These are phyloP conservation scores for Eretmocerus hayati DNA, from an alignment of 2,888 invertebrate genomes.

Conservation along the genomic window DNA sequence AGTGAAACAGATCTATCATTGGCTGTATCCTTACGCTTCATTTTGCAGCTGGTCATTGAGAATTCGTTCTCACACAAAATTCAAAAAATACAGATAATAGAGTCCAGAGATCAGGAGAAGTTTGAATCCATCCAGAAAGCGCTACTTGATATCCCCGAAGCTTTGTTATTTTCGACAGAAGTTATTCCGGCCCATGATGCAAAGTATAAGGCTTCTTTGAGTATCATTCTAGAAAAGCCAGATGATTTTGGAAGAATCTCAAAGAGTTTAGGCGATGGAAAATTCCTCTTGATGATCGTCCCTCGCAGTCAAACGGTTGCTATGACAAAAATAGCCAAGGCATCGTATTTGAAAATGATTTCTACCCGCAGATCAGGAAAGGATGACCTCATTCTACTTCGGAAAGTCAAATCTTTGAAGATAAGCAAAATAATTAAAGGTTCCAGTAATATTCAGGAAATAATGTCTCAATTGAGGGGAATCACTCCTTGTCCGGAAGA, in stretches of 20 bases:
- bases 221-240: constrained; percentile 2
- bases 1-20: constrained; percentile 4
- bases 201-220: constrained; percentile 10
- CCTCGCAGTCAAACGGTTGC: too few species aligned
- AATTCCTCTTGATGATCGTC: constrained; percentile 14
- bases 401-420: background rate
- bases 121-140: background rate
- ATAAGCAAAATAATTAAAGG: constrained; percentile 6
- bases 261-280: constrained; percentile 1
- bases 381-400: too few species aligned
- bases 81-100: constrained; percentile 11
- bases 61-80: constrained; percentile 12
- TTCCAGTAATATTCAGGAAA: constrained; percentile 6
- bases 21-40: constrained; percentile 5
- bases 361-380: constrained; percentile 6
- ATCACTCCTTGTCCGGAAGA: too few species aligned
- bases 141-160: constrained; percentile 9
- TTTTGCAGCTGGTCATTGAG: constrained; percentile 15
- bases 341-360: background rate
- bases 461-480: constrained; percentile 7
- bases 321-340: background rate
- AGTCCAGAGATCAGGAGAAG: background rate
- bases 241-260: constrained; percentile 2
- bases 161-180: constrained; percentile 1
- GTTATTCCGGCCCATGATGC: background rate